These are phyloP conservation scores for Loriculus beryllinus DNA, from an alignment of 2,797 vertebrate genomes.

Conservation along the genomic window DNA sequence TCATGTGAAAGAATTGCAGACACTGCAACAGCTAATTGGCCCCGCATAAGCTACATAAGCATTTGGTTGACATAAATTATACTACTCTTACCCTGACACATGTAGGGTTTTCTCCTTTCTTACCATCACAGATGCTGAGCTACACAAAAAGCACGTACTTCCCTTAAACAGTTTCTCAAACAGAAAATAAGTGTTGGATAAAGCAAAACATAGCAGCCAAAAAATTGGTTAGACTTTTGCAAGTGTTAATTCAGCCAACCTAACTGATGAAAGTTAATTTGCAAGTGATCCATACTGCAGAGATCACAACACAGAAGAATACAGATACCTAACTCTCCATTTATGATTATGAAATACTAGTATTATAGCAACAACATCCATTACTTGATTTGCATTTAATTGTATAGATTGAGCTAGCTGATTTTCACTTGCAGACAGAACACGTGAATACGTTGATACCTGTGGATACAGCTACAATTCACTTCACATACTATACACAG, in stretches of 20 bases:
- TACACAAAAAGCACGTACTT: not conserved
- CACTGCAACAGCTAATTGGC: not conserved
- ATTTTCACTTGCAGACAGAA: not conserved
- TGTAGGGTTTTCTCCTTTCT: constrained; percentile 1
- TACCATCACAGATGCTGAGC: not conserved
- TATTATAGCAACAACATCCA: not conserved
- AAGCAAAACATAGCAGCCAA: not conserved
- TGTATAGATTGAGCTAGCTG: not conserved
- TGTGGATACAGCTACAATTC: not conserved
- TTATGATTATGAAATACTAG: not conserved
- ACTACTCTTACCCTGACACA: not conserved
- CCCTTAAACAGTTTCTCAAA: not conserved
- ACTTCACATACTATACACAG: not conserved
- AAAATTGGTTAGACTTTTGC: not conserved
- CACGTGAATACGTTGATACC: not conserved
- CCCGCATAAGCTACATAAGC: not conserved
- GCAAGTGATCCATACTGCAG: not conserved
- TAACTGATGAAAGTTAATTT: not conserved
- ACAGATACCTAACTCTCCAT: not conserved
- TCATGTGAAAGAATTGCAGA: not conserved
- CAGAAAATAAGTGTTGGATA: not conserved
- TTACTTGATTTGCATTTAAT: not conserved
- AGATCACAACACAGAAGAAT: not conserved
- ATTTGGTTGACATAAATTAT: constrained; percentile 28
- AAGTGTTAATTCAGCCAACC: not conserved